Conservation (phyloP, 2,888 invertebrate genomes). For the Megalurothrips usitatus region DNA sequence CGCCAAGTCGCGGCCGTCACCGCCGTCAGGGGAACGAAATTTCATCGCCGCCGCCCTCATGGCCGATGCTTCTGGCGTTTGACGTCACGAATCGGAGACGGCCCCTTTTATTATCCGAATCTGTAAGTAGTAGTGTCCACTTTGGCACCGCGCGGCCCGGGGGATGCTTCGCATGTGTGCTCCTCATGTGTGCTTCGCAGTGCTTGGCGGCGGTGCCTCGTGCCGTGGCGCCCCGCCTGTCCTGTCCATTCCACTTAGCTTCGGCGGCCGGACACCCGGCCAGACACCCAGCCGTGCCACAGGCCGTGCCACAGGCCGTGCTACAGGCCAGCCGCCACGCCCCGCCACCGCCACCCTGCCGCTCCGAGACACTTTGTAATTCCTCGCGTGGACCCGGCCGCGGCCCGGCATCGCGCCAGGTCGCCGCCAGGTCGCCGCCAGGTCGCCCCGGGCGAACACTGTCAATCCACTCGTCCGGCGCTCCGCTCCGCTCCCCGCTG, state of each 20-base stretch:
- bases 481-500: too few relatives aligned
- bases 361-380: not conserved
- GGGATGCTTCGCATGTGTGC: too few relatives aligned
- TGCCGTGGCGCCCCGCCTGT: not conserved
- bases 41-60: too few relatives aligned
- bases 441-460: too few relatives aligned
- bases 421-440: not conserved
- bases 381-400: not conserved
- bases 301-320: not conserved
- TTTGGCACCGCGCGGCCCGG: not conserved
- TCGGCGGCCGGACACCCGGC: not conserved
- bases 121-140: not conserved
- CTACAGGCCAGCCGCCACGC: not conserved
- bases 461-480: too few relatives aligned
- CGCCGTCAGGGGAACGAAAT: not conserved
- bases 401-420: not conserved
- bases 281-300: too few relatives aligned
- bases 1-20: not conserved
- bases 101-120: not conserved
- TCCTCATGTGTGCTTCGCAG: too few relatives aligned
- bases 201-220: too few relatives aligned
- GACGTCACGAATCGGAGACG: not conserved
- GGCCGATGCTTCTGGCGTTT: not conserved
- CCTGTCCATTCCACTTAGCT: conserved; percentile 8
- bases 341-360: not conserved